Evolutionary conservation across 1,140 invertebrate genomes (phyloP).

Genomic region (Eufriesea mexicana): DNA sequence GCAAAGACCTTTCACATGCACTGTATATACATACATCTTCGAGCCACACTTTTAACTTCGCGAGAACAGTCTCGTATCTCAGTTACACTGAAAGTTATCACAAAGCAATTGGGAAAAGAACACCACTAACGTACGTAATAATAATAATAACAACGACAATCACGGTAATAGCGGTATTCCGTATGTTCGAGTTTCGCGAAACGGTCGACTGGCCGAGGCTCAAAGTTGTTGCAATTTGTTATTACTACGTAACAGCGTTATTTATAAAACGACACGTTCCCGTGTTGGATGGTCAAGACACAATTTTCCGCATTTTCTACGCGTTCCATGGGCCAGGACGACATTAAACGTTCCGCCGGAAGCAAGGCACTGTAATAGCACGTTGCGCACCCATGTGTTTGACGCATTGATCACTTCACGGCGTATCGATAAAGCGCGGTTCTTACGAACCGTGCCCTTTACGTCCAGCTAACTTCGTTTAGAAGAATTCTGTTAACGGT

Average conservation of each 20-base stretch:
- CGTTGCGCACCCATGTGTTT: constrained; percentile 34
- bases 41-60: background rate
- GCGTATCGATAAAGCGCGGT: constrained; percentile 9
- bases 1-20: background rate
- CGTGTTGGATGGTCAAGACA: constrained; percentile 38
- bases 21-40: background rate
- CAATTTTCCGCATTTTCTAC: constrained; percentile 63
- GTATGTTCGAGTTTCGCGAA: background rate
- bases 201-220: background rate
- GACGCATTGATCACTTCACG: constrained; percentile 24
- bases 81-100: background rate
- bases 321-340: constrained; percentile 16
- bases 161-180: background rate
- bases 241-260: constrained; percentile 40
- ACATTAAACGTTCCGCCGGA: constrained; percentile 32
- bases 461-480: background rate
- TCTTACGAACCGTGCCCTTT: background rate
- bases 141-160: constrained; percentile 17
- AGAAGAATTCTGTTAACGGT: background rate
- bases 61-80: background rate
- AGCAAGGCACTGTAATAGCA: constrained; percentile 53
- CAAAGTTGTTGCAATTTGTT: constrained; percentile 32
- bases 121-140: background rate
- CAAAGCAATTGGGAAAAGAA: background rate
- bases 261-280: constrained; percentile 63